Percentiles rank a stretch among this genome's conserved stretches.
Evolutionary conservation across 2,113 vertebrate genomes (phyloP).

Genomic region (Casuarius casuarius): DNA sequence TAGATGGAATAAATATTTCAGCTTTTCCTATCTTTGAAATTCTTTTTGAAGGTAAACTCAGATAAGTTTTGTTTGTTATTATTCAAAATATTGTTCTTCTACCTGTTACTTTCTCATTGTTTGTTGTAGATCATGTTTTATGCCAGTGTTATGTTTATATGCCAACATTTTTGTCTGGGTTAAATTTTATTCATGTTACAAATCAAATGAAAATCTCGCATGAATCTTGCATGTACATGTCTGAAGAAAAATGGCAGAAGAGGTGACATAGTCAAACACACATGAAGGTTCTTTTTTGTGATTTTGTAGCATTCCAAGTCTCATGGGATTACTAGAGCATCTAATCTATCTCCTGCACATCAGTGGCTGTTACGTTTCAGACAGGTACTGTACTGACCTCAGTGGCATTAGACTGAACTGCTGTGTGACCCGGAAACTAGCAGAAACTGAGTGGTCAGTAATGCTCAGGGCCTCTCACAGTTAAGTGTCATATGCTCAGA

Average conservation of each 20-base stretch:
- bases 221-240: not conserved
- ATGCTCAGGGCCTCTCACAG: not conserved
- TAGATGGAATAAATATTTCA: not conserved
- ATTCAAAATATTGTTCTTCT: not conserved
- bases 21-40: not conserved
- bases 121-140: not conserved
- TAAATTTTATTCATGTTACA: not conserved
- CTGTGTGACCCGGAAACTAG: not conserved
- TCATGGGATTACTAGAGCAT: not conserved
- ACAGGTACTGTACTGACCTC: not conserved
- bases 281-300: not conserved
- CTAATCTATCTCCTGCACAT: not conserved
- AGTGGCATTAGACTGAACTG: not conserved
- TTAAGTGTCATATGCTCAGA: not conserved
- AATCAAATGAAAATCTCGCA: not conserved
- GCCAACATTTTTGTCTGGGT: not conserved
- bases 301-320: not conserved
- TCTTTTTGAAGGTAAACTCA: not conserved
- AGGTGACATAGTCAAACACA: not conserved
- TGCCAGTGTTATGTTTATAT: not conserved
- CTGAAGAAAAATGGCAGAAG: not conserved
- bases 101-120: not conserved
- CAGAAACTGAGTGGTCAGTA: not conserved
- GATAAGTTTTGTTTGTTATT: not conserved
- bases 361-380: not conserved